Evolutionary conservation across 92 coral and sea anemone species (phyloP).

Genomic region (Phenganax marumi): DNA sequence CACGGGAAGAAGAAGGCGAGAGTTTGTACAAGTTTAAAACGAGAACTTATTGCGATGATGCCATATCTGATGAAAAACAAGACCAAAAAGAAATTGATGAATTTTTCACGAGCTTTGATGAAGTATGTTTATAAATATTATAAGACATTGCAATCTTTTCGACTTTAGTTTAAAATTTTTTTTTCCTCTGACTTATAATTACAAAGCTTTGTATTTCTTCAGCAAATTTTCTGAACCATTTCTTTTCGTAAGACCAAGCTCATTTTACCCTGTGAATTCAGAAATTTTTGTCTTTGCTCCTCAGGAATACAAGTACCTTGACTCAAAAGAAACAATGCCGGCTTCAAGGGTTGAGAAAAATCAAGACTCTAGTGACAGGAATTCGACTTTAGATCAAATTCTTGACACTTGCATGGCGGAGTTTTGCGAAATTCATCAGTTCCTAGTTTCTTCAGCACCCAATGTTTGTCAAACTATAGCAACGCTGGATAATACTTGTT

Average conservation of each 20-base stretch:
- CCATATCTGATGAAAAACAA: conserved; percentile 62
- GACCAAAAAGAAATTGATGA: conserved; percentile 56
- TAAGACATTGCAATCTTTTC: no score
- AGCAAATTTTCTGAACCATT: no score
- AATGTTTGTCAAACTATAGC: conserved; percentile 9
- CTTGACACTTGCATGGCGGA: not conserved
- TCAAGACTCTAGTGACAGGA: not conserved
- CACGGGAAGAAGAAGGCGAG: conserved; percentile 68
- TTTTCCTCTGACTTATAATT: no score
- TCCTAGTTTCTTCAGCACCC: conserved; percentile 27
- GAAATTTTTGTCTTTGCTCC: no score
- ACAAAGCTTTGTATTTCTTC: no score
- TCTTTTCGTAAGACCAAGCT: no score
- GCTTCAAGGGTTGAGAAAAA: conserved; percentile 27
- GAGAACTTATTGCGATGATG: conserved; percentile 7
- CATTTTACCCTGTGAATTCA: no score
- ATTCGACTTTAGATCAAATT: not conserved
- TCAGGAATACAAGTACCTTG: conserved; percentile 66
- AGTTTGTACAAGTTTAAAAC: conserved; percentile 64
- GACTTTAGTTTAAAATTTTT: no score
- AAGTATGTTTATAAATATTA: no score
- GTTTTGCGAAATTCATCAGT: conserved; percentile 29
- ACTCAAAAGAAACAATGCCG: not conserved
- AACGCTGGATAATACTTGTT: not conserved
- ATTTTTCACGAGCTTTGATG: conserved; percentile 80